Conservation (phyloP, 2,888 invertebrate genomes). For the Erebia ligea region DNA sequence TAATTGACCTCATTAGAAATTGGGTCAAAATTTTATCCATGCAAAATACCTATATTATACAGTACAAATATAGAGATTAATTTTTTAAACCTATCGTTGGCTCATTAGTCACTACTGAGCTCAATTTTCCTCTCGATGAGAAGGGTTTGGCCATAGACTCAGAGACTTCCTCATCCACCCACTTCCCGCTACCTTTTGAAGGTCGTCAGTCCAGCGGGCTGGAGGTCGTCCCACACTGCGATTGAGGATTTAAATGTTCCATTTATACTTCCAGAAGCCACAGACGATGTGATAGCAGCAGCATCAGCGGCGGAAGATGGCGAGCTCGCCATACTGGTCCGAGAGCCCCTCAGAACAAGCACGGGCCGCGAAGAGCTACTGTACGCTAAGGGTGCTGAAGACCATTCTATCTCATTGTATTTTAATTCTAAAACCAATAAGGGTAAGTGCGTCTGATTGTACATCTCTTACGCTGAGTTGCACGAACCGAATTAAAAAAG, state of each 20-base stretch:
- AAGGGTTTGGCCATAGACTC: not conserved
- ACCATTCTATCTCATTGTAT: conserved; percentile 63
- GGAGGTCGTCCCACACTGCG: too few species aligned
- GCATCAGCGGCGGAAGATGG: conserved; percentile 57
- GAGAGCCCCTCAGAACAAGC: conserved; percentile 59
- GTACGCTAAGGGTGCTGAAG: conserved; percentile 62
- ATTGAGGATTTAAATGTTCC: not conserved
- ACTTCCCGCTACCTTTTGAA: too few species aligned
- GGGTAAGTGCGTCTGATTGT: conserved; percentile 52
- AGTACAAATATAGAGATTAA: too few species aligned
- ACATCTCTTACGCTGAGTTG: too few species aligned
- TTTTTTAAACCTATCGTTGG: too few species aligned
- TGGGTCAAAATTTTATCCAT: too few species aligned
- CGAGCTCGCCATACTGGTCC: conserved; percentile 64
- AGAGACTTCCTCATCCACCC: too few species aligned
- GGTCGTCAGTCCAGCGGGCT: too few species aligned
- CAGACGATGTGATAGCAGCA: conserved; percentile 58
- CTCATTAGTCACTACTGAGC: too few species aligned
- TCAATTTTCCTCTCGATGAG: too few species aligned
- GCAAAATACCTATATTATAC: too few species aligned
- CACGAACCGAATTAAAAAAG: too few species aligned
- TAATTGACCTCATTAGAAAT: not conserved
- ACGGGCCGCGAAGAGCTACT: conserved; percentile 63
- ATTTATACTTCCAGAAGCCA: conserved; percentile 59
- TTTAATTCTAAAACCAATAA: conserved; percentile 69